phyloP scores from a whole-genome alignment of 2,888 invertebrate genomes.

The Antheraea assamensis region DNA sequence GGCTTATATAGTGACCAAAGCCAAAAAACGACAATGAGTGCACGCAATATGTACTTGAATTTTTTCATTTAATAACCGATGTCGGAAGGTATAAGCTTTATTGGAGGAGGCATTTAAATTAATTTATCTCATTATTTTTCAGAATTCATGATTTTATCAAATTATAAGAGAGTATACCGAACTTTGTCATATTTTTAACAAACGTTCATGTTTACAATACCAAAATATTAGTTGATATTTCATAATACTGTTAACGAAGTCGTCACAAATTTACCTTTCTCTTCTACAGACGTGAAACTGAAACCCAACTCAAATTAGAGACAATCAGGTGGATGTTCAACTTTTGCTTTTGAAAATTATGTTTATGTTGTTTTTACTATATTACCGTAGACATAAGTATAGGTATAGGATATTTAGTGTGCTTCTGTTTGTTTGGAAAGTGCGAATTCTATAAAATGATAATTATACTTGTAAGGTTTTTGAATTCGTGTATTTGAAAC shows the following conservation, averaged over 20 bases:
- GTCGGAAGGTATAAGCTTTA: constrained; percentile 41
- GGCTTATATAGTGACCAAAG: constrained; percentile 61
- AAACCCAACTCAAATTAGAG: background rate
- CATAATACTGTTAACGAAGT: background rate
- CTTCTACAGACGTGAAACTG: background rate
- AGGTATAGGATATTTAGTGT: background rate
- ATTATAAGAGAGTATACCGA: background rate
- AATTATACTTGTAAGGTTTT: background rate
- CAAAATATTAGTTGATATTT: background rate
- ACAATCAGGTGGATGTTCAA: background rate
- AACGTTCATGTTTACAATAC: background rate
- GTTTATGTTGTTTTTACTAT: background rate
- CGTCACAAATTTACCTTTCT: background rate
- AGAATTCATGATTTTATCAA: background rate
- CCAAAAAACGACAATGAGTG: constrained; percentile 64
- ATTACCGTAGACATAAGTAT: background rate
- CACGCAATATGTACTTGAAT: constrained; percentile 61
- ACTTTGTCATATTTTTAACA: background rate
- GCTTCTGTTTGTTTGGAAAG: background rate
- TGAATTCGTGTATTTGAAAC: too few relatives aligned
- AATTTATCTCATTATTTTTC: background rate
- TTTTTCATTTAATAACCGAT: constrained; percentile 38
- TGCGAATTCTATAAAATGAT: background rate
- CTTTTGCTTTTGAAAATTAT: background rate
- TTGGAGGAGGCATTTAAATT: constrained; percentile 42